Percentiles rank a stretch among this genome's conserved stretches.
Evolutionary conservation across 64 coral and sea anemone genomes (phyloP).

Genomic region (Catalaphyllia jardinei): DNA sequence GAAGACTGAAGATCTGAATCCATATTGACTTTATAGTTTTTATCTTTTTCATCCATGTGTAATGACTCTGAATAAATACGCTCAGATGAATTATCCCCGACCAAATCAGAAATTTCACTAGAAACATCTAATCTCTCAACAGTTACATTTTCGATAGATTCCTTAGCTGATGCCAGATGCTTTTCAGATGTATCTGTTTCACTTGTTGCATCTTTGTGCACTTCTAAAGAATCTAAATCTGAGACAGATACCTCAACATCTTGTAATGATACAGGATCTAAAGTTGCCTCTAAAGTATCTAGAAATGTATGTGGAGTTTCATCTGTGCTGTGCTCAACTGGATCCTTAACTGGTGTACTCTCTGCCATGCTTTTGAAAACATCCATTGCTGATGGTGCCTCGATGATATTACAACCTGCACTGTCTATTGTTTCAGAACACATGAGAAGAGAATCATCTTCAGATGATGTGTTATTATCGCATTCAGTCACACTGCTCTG

Average conservation of each 20-base stretch:
- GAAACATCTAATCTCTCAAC: constrained; percentile 39
- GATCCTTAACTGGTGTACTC: background rate
- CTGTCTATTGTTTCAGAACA: constrained; percentile 89
- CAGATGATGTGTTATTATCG: constrained; percentile 68
- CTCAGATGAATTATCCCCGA: background rate
- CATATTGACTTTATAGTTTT: background rate
- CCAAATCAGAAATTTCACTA: constrained; percentile 8
- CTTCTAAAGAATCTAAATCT: background rate
- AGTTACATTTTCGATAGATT: constrained; percentile 50
- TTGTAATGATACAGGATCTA: constrained; percentile 9
- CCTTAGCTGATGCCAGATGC: background rate
- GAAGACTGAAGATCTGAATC: background rate
- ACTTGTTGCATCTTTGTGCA: background rate
- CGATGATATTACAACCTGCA: constrained; percentile 35
- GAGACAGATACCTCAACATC: constrained; percentile 8
- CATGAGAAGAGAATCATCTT: constrained; percentile 82
- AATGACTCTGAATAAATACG: background rate
- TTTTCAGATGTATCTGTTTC: background rate
- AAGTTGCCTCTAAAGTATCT: background rate
- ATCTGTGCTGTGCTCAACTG: background rate
- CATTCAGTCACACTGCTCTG: background rate
- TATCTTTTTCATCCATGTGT: background rate
- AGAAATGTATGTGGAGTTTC: background rate
- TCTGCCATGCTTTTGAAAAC: constrained; percentile 22
- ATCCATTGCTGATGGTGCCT: constrained; percentile 20